phyloP scores from a whole-genome alignment of 2,888 invertebrate genomes.

The Prenolepis imparis region DNA sequence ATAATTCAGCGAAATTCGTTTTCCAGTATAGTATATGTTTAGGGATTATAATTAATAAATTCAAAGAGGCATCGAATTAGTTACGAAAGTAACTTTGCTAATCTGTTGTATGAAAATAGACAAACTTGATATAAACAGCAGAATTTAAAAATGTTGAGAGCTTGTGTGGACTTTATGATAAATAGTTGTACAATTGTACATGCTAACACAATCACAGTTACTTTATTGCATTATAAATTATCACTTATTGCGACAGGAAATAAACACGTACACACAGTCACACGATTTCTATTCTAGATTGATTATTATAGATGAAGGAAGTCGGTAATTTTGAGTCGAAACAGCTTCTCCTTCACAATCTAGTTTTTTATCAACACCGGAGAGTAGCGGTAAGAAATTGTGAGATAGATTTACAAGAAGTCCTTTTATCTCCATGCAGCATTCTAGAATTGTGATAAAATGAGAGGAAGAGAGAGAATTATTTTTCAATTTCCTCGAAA shows the following conservation, averaged over 20 bases:
- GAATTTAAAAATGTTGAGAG: neutral
- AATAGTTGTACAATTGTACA: constrained; percentile 10
- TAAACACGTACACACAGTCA: constrained; percentile 5
- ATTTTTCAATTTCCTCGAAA: constrained; percentile 31
- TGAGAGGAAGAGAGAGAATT: neutral
- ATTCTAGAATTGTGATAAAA: neutral
- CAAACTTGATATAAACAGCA: neutral
- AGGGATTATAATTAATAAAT: neutral
- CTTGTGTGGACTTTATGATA: neutral
- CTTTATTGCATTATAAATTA: constrained; percentile 39
- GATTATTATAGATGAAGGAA: constrained; percentile 36
- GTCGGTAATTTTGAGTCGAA: constrained; percentile 37
- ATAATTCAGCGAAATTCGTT: neutral
- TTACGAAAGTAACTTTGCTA: neutral
- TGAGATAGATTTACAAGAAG: neutral
- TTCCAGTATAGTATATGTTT: neutral
- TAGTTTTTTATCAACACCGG: constrained; percentile 19
- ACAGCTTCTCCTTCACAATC: constrained; percentile 16
- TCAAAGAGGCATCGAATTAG: neutral
- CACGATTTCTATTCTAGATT: constrained; percentile 32
- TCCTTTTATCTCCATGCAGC: neutral
- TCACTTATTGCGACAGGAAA: constrained; percentile 43
- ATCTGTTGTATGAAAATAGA: constrained; percentile 11
- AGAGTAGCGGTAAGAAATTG: constrained; percentile 40
- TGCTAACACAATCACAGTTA: neutral